Conservation (phyloP, 2,888 invertebrate genomes). For the Cynaeus angustus region DNA sequence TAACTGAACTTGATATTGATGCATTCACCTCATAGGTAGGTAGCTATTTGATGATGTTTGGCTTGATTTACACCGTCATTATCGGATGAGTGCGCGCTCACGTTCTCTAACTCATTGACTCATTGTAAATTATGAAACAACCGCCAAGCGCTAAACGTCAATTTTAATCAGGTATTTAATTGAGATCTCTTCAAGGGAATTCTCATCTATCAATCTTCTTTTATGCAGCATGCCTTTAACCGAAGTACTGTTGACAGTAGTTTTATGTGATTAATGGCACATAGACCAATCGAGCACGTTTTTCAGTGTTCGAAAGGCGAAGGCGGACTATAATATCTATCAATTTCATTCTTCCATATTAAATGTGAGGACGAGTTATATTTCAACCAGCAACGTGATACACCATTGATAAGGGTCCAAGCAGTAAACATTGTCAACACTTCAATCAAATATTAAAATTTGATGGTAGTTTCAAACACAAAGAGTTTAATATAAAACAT, state of each 20-base stretch:
- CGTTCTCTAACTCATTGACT: slow-evolving; percentile 17
- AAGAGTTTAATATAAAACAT: neutral
- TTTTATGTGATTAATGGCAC: slow-evolving; percentile 38
- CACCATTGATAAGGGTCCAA: neutral
- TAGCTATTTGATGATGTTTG: slow-evolving; percentile 43
- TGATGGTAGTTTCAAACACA: too few species aligned
- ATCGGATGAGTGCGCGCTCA: slow-evolving; percentile 29
- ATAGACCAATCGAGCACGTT: slow-evolving; percentile 34
- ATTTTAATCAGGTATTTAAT: slow-evolving; percentile 38
- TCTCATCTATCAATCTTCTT: slow-evolving; percentile 39
- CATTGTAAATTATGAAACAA: slow-evolving; percentile 36
- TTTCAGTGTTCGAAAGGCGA: slow-evolving; percentile 26
- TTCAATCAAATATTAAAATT: too few species aligned
- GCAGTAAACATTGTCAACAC: too few species aligned
- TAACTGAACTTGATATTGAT: slow-evolving; percentile 62
- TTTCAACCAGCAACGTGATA: neutral
- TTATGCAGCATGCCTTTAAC: slow-evolving; percentile 18
- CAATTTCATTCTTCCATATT: slow-evolving; percentile 19
- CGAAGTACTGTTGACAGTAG: slow-evolving; percentile 36
- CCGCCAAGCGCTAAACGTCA: slow-evolving; percentile 31
- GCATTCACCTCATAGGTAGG: slow-evolving; percentile 59
- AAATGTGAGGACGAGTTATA: neutral
- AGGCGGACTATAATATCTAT: slow-evolving; percentile 32
- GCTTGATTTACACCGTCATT: slow-evolving; percentile 43
- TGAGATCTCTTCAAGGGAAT: slow-evolving; percentile 33